Base-by-base conservation (phyloP, 2,797 vertebrate species). In the Gadopsis marmoratus region DNA sequence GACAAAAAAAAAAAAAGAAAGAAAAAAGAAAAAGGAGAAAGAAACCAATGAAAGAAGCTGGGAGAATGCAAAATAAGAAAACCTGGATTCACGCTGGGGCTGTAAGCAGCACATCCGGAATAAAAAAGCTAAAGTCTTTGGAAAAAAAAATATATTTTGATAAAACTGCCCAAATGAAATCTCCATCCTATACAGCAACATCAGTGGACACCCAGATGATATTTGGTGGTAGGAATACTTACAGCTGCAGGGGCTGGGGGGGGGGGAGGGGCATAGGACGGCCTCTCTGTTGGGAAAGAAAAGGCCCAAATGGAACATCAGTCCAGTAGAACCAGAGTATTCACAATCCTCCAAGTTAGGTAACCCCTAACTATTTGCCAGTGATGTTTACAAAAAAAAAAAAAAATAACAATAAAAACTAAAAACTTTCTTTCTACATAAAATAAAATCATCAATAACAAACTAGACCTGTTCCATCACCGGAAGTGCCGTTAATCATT, bases 161-260 rank as follows among this genome's bases (percentile, higher is more conserved):
- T 60, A 59, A 53, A 72, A 21, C 50, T 7, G 3, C 17, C 31
- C 29, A 58, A 78, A 31, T 9, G 2, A 69, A 53, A 21, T 61
- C 41, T 78, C 10, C 21, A 45, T 39, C 37, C 37, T n/a, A 39
- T 62, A 71, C 17, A n/a, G 21, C 53, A 68, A 16, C 29, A 74
- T 29, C 12, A 43, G 5, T 33, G 5, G 35, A 50, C 12, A 41
- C 7, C 19, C 8, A 48, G 41, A 9, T 8, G 41, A 39, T 26
- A 56, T 8, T 35, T 12, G 23, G 16, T 76, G 70, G 50, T n/a
- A 72, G 33, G 4, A 21, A 77, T 96, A 98, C 98, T 99, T 97
- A 99, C 98, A 93, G 98, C 97, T 90, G 98, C 95, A 73, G 98
- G 98, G 95, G 97, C 98, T 71, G 98, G 98, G 95, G 98, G 96